Evolutionary conservation across 2,113 vertebrate species (phyloP).

Genomic region (Myrmophylax atrothorax): DNA sequence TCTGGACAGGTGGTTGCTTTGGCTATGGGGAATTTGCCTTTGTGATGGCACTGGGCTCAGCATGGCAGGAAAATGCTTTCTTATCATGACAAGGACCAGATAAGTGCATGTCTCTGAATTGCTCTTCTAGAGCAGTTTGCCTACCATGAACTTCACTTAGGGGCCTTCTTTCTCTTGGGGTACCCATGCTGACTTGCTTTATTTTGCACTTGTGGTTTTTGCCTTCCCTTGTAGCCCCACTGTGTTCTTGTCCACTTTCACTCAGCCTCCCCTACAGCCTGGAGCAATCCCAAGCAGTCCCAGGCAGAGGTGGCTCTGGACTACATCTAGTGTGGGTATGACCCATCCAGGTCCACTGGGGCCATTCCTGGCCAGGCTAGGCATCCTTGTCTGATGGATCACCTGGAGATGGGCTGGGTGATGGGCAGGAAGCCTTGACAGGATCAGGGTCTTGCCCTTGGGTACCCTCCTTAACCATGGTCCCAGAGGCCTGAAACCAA

Average conservation of each 20-base stretch:
- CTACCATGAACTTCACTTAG: not conserved
- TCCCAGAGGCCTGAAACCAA: not conserved
- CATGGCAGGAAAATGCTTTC: not conserved
- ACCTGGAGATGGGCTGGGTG: not conserved
- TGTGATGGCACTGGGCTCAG: not conserved
- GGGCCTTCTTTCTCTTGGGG: not conserved
- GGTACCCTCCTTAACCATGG: not conserved
- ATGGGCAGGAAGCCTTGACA: not conserved
- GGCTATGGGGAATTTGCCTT: not conserved
- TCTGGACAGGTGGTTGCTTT: not conserved
- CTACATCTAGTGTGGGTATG: not conserved
- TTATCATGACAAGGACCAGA: not conserved
- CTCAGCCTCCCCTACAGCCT: not conserved
- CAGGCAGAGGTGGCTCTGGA: not conserved
- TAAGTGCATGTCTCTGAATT: not conserved
- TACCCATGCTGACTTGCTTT: not conserved
- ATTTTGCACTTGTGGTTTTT: not conserved
- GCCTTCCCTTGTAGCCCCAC: not conserved
- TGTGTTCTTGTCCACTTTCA: accelerated
- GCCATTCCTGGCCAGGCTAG: not conserved
- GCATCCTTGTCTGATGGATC: not conserved
- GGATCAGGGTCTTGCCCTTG: not conserved
- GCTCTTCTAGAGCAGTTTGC: not conserved
- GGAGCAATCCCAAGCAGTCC: not conserved
- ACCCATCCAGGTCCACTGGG: not conserved